Percentiles rank a stretch among this genome's conserved stretches.
Evolutionary conservation across 2,888 invertebrate species (phyloP).

Genomic region (Chrysodeixis includens): DNA sequence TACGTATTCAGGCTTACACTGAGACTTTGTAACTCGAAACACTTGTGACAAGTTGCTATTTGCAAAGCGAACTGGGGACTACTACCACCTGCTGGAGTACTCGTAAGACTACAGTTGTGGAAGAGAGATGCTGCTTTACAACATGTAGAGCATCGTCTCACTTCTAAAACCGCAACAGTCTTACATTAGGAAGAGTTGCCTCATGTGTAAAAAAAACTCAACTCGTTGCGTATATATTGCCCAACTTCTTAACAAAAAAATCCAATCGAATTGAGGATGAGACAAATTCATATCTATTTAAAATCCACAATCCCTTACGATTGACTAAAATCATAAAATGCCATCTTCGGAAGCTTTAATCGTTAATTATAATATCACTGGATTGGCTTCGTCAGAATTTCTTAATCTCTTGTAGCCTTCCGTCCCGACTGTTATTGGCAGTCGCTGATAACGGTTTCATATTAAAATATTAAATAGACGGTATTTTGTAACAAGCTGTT

Average conservation of each 20-base stretch:
- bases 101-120: too few species aligned
- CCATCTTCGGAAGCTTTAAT: neutral
- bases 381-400: neutral
- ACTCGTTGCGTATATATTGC: too few species aligned
- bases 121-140: too few species aligned
- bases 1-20: neutral
- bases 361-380: neutral
- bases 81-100: too few species aligned
- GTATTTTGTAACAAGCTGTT: neutral
- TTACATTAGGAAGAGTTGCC: too few species aligned
- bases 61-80: constrained; percentile 42
- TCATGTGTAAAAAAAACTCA: too few species aligned
- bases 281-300: neutral
- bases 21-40: constrained; percentile 14
- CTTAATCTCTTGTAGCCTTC: constrained; percentile 8
- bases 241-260: neutral
- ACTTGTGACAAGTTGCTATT: constrained; percentile 23
- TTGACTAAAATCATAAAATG: neutral
- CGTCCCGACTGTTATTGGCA: constrained; percentile 32
- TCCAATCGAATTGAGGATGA: too few species aligned
- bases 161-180: too few species aligned
- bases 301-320: too few species aligned
- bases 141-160: too few species aligned
- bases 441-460: constrained; percentile 31
- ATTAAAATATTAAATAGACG: constrained; percentile 9